Conservation (phyloP, 2,797 vertebrate species). For the Fratercula arctica region DNA sequence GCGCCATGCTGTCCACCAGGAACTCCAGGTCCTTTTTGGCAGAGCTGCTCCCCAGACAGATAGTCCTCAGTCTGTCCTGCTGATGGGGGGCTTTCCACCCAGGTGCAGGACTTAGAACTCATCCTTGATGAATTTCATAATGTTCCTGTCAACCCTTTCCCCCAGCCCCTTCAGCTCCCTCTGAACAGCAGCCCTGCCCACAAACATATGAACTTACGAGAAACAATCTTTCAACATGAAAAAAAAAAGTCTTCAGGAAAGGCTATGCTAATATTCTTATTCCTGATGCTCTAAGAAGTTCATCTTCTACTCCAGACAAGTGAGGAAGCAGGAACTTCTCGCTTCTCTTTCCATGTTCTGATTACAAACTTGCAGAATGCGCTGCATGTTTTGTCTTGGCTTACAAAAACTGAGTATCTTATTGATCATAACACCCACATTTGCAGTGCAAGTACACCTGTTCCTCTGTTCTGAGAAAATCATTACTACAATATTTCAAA, state of each 20-base stretch:
- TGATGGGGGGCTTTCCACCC: not conserved
- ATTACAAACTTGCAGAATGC: not conserved
- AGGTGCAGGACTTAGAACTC: not conserved
- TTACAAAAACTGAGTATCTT: not conserved
- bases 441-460: not conserved
- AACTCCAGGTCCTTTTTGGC: not conserved
- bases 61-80: not conserved
- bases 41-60: not conserved
- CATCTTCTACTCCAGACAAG: not conserved
- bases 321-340: not conserved
- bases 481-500: not conserved
- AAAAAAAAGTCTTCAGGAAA: not conserved
- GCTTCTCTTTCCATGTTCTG: not conserved
- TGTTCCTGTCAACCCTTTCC: not conserved
- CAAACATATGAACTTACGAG: not conserved
- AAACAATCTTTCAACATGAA: not conserved
- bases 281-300: not conserved
- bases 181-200: not conserved
- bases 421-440: not conserved
- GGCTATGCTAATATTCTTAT: accelerated
- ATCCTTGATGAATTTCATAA: not conserved
- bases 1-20: not conserved
- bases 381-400: not conserved
- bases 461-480: not conserved
- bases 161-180: not conserved